These are phyloP conservation scores for Agrypnia vestita DNA, from an alignment of 1,140 invertebrate genomes.

Conservation along the genomic window DNA sequence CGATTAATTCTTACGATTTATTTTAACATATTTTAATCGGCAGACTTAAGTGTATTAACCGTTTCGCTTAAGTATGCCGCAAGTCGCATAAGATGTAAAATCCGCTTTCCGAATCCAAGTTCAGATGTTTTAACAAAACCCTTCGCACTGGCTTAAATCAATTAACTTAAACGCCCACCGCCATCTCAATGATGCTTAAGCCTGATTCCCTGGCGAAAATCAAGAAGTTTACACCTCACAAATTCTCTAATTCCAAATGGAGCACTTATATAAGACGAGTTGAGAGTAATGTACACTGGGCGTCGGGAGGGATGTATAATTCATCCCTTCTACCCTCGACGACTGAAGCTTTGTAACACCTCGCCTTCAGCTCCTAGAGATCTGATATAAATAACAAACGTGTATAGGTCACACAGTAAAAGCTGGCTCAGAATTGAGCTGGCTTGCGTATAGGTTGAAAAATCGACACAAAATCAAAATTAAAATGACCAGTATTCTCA, in stretches of 20 bases:
- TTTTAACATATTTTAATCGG: too few species aligned
- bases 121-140: not conserved
- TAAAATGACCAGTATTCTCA: too few species aligned
- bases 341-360: not conserved
- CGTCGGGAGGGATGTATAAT: not conserved
- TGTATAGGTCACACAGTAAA: too few species aligned
- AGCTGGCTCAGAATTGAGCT: too few species aligned
- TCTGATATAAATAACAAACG: too few species aligned
- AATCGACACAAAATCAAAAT: too few species aligned
- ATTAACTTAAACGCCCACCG: not conserved
- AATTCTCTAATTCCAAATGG: conserved; percentile 21
- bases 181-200: not conserved
- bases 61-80: too few species aligned
- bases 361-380: not conserved
- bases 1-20: too few species aligned
- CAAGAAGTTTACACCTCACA: conserved; percentile 4
- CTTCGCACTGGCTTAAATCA: not conserved
- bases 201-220: not conserved
- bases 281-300: not conserved
- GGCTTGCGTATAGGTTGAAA: too few species aligned
- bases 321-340: not conserved
- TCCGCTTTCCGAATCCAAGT: not conserved
- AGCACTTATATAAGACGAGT: conserved; percentile 11
- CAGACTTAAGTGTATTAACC: too few species aligned
- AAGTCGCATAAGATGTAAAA: too few species aligned